Evolutionary conservation across 2,113 vertebrate species (phyloP).

Genomic region (Machaerirhynchus nigripectus): DNA sequence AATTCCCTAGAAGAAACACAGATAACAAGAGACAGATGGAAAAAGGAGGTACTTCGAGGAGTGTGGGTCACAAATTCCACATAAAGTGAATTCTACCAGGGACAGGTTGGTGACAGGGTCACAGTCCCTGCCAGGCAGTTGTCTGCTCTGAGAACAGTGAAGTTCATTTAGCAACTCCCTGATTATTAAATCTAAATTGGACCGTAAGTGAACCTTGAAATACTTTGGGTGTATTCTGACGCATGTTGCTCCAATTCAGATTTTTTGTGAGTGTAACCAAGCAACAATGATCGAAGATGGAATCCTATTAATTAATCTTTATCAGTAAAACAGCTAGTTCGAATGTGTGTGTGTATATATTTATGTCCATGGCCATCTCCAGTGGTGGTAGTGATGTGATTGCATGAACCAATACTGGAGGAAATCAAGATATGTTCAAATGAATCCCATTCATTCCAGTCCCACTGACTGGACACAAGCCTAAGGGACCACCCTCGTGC

Average conservation of each 20-base stretch:
- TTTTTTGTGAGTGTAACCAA: not conserved
- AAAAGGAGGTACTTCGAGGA: not conserved
- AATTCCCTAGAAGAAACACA: not conserved
- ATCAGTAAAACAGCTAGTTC: not conserved
- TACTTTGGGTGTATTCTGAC: not conserved
- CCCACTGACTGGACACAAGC: not conserved
- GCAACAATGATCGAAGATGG: not conserved
- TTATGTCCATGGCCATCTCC: not conserved
- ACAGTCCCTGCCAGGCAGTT: not conserved
- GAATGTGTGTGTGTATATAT: not conserved
- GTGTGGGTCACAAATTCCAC: not conserved
- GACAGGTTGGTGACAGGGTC: constrained; percentile 9
- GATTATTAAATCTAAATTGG: constrained; percentile 5
- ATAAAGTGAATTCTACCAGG: not conserved
- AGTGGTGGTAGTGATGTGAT: not conserved
- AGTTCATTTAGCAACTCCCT: not conserved
- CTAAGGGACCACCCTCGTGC: not conserved
- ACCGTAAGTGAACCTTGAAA: not conserved
- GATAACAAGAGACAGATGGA: not conserved
- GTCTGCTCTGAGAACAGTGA: not conserved
- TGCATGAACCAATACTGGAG: not conserved
- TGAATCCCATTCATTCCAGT: not conserved
- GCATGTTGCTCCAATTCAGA: not conserved
- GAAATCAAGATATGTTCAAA: not conserved
- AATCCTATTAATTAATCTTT: not conserved